Base-by-base conservation (phyloP, 2,797 vertebrate genomes). In the Tolypeutes matacus region DNA sequence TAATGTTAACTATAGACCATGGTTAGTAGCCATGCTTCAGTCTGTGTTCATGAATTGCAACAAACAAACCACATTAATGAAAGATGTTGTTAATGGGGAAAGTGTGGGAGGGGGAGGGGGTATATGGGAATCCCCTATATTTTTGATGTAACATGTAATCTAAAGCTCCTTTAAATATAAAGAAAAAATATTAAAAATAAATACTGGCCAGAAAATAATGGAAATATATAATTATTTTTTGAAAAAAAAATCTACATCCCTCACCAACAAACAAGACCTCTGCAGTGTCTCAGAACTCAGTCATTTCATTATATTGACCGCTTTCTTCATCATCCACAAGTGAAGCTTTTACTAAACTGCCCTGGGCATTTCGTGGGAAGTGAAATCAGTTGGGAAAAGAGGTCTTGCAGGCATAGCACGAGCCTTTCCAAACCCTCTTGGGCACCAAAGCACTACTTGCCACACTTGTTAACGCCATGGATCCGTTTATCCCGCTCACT, bases 351-450 rank as follows among this genome's bases (percentile, higher is more conserved):
- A 36, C 60, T 81, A 94, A 97, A 96, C 90, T 86, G 58, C 76
- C 96, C 46, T 46, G 94, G 92, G 97, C 87, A 95, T 92, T 96
- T 42, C 62, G 83, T 31, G 2, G 72, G 88, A 95, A 93, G 96
- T 76, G 90, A 94, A 96, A 95, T 84, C 94, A 93, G 64, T 31
- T 90, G 81, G 85, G 95, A 89, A 89, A 95, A 78, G 75, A 89
- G 93, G 96, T 49, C 95, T 94, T 75, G 73, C 93, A 72, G 91
- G 78, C 95, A 20, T 64, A 96, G 88, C n/a, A 83, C 94, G 93
- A 72, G 75, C 9, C 15, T 95, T 92, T 83, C 97, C 95, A 96
- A 94, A 96, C 84, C 93, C 73, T 96, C 65, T 7, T 18, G 89
- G 94, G 69, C 39, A 91, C 60, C 87, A 34, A 95, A 97, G 92